Evolutionary conservation across 2,113 vertebrate species (phyloP).

Genomic region (Narcine bancroftii): DNA sequence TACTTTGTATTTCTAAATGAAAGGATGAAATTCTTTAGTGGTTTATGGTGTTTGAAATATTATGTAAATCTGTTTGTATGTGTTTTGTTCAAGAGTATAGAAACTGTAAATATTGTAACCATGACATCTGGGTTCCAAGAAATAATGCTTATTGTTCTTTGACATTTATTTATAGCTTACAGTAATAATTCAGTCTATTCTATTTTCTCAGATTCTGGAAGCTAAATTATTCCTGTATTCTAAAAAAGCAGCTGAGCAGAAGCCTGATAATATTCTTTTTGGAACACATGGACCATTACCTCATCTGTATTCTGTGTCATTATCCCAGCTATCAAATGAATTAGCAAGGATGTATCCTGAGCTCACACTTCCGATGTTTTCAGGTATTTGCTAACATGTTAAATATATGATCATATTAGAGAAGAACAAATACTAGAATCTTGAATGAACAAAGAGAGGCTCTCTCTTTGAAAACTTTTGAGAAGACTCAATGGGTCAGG

Average conservation of each 20-base stretch:
- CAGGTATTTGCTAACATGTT: slow-evolving; percentile 62
- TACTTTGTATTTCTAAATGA: background rate
- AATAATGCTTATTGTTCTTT: background rate
- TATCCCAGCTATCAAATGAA: slow-evolving; percentile 80
- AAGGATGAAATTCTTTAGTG: background rate
- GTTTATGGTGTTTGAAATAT: background rate
- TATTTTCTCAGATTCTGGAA: slow-evolving; percentile 75
- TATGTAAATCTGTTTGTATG: background rate
- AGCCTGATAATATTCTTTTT: slow-evolving; percentile 82
- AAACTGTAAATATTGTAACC: background rate
- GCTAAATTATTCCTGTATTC: slow-evolving; percentile 90
- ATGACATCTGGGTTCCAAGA: background rate
- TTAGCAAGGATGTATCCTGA: slow-evolving; percentile 96
- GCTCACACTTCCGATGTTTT: slow-evolving; percentile 93
- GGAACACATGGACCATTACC: slow-evolving; percentile 86
- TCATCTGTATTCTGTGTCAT: slow-evolving; percentile 86
- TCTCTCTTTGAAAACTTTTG: too few species aligned
- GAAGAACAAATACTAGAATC: too few species aligned
- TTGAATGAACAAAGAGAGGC: too few species aligned
- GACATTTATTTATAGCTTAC: background rate
- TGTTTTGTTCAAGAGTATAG: background rate
- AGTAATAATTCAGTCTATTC: background rate
- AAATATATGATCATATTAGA: background rate
- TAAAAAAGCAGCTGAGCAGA: slow-evolving; percentile 85
- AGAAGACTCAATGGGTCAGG: too few species aligned